These are phyloP conservation scores for Pocillopora grandis DNA, from an alignment of 92 coral and sea anemone species.

Conservation along the genomic window DNA sequence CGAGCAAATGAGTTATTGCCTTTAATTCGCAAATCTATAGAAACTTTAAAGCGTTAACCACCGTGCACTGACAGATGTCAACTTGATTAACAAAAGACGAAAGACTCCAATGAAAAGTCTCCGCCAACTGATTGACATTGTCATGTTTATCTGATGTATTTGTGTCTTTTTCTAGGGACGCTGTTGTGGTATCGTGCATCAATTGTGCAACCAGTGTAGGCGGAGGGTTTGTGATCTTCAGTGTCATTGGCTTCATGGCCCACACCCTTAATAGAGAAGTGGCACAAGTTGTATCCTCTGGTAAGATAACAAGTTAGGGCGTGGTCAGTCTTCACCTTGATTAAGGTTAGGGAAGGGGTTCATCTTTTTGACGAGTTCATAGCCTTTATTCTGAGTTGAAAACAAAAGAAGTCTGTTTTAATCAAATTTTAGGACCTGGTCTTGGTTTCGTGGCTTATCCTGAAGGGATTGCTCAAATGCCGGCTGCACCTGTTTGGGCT, in stretches of 20 bases:
- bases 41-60: too few species aligned
- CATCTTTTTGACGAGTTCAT: too few species aligned
- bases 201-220: conserved; percentile 78
- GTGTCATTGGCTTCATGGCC: conserved; percentile 82
- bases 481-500: conserved; percentile 79
- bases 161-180: conserved; percentile 52
- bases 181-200: conserved; percentile 64
- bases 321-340: too few species aligned
- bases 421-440: conserved; percentile 67
- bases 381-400: neutral
- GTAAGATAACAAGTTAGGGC: conserved; percentile 28
- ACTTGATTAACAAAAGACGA: too few species aligned
- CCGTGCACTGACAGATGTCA: too few species aligned
- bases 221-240: conserved; percentile 81
- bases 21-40: too few species aligned
- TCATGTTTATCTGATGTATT: too few species aligned
- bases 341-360: too few species aligned
- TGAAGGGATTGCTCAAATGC: conserved; percentile 88
- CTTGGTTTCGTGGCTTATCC: conserved; percentile 87
- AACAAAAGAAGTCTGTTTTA: neutral
- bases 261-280: conserved; percentile 67
- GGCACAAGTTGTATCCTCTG: conserved; percentile 75
- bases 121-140: too few species aligned
- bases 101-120: too few species aligned
- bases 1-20: too few species aligned